A percentile compares a stretch with the other conserved stretches of the same genome.
phyloP scores from a whole-genome alignment of 1,140 invertebrate species.

The Pachypsylla venusta region DNA sequence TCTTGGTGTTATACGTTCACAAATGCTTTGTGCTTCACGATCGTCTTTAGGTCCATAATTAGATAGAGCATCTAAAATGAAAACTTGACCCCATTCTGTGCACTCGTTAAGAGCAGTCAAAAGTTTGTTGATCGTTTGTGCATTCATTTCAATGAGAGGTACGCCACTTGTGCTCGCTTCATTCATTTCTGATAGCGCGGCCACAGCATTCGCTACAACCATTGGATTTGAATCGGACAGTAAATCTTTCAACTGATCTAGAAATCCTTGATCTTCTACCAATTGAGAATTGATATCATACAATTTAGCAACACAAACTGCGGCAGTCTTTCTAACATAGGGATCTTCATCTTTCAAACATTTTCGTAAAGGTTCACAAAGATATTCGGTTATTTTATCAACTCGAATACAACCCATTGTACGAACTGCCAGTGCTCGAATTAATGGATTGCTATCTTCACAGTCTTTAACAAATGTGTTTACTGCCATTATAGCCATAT shows the following conservation, averaged over 20 bases:
- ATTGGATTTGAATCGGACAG: conserved; percentile 99
- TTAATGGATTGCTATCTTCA: conserved; percentile 98
- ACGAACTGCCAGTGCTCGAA: conserved; percentile 91
- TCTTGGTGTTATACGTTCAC: conserved; percentile 93
- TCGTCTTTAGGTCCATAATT: conserved; percentile 97
- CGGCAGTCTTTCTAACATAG: conserved; percentile 97
- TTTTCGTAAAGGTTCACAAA: conserved; percentile 95
- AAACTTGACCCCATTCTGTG: conserved; percentile 98
- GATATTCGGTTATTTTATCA: conserved; percentile 99
- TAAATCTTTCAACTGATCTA: conserved; percentile 93
- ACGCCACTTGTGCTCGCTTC: conserved; percentile 86
- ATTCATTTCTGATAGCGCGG: conserved; percentile 96
- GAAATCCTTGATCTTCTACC: conserved; percentile 96
- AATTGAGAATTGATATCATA: conserved; percentile 97
- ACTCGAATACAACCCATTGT: conserved; percentile 99
- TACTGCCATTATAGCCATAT: conserved; percentile 99
- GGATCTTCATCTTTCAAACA: conserved; percentile 99
- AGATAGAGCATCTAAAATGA: conserved; percentile 94
- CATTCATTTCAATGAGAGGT: conserved; percentile 91
- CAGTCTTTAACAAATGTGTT: conserved; percentile 99
- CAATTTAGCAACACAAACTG: conserved; percentile 97
- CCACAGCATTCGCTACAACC: conserved; percentile 99
- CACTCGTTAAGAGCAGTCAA: conserved; percentile 97
- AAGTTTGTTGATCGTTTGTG: conserved; percentile 95
- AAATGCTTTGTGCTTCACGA: conserved; percentile 97